Percentiles rank a stretch among this genome's conserved stretches.
Evolutionary conservation across 2,797 vertebrate genomes (phyloP).

Genomic region (Mionectes olivaceus): DNA sequence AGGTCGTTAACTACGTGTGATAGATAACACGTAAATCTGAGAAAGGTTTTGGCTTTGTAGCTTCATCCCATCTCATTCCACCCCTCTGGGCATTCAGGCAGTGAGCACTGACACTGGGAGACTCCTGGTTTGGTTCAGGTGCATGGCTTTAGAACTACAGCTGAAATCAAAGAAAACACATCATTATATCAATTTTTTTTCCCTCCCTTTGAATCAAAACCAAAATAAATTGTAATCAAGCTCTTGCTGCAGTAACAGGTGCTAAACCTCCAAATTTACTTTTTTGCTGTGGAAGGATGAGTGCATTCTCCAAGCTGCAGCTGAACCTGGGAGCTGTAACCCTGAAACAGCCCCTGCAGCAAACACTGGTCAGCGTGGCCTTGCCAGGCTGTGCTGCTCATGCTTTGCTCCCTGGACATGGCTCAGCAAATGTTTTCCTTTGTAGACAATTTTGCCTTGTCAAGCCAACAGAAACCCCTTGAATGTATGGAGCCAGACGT

Average conservation of each 20-base stretch:
- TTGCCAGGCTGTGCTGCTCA: no score
- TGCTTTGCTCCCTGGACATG: no score
- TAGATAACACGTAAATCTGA: neutral
- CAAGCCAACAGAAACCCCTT: neutral
- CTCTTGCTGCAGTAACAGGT: neutral
- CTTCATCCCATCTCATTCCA: neutral
- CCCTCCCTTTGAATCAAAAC: neutral
- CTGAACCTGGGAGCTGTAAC: neutral
- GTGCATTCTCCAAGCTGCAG: neutral
- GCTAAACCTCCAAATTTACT: neutral
- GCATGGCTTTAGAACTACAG: neutral
- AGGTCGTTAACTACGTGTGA: neutral
- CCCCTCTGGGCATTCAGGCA: neutral
- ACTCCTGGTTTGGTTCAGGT: neutral
- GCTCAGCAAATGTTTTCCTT: neutral
- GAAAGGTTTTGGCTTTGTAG: neutral
- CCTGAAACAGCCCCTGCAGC: neutral
- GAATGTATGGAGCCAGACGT: neutral
- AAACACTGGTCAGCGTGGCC: no score
- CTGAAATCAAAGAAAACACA: neutral
- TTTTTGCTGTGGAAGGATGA: neutral
- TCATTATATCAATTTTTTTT: neutral
- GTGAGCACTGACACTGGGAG: neutral
- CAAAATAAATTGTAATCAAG: neutral
- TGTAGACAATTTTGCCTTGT: neutral